These are phyloP conservation scores for Allacma fusca DNA, from an alignment of 2,888 invertebrate genomes.

Conservation along the genomic window DNA sequence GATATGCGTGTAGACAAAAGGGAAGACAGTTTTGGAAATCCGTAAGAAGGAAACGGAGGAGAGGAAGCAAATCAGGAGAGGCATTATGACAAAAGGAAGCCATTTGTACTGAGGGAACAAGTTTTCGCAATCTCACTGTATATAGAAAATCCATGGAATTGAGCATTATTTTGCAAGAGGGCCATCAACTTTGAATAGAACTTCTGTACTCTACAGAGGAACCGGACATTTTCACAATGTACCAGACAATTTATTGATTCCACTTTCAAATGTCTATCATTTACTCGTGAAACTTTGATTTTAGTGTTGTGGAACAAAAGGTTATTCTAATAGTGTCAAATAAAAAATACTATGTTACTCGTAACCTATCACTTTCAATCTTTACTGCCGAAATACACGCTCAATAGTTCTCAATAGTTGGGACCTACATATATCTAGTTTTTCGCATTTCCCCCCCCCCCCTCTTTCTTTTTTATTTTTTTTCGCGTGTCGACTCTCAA, in stretches of 20 bases:
- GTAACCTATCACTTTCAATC: conserved; percentile 11
- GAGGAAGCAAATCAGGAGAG: background rate
- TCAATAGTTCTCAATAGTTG: too few relatives aligned
- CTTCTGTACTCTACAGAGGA: background rate
- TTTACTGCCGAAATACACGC: background rate
- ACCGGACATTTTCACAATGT: conserved; percentile 6
- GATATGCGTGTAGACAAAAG: background rate
- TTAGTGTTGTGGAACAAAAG: conserved; percentile 17
- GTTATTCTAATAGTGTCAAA: too few relatives aligned
- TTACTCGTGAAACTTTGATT: conserved; percentile 17
- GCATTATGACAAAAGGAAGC: conserved; percentile 9
- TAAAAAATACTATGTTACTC: too few relatives aligned
- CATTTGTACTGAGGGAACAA: conserved; percentile 17
- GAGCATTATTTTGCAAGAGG: conserved; percentile 16
- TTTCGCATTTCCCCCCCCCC: too few relatives aligned
- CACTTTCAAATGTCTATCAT: conserved; percentile 11
- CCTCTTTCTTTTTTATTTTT: too few relatives aligned
- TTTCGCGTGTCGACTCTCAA: too few relatives aligned
- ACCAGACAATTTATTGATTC: conserved; percentile 8
- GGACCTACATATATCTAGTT: too few relatives aligned
- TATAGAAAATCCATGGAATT: conserved; percentile 17
- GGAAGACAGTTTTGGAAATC: background rate
- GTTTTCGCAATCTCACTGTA: conserved; percentile 1
- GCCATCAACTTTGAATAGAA: background rate
- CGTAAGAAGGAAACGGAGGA: background rate